Conservation (phyloP, 2,797 vertebrate genomes). For the Chromobotia macracanthus region DNA sequence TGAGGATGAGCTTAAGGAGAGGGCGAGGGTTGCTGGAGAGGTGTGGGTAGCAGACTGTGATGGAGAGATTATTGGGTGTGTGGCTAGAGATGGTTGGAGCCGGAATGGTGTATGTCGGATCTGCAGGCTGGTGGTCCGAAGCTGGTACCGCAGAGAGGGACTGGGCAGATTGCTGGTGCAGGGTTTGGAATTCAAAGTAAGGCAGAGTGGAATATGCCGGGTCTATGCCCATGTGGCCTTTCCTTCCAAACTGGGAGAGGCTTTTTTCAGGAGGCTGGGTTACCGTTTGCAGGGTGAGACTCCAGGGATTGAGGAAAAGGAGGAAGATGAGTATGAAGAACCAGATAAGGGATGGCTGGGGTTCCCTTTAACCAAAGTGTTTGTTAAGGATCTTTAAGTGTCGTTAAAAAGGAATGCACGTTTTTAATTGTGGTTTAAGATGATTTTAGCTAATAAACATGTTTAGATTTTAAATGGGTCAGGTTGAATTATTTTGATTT, state of each 20-base stretch:
- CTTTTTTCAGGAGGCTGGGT: constrained; percentile 83
- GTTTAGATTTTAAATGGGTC: neutral
- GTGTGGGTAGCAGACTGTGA: constrained; percentile 86
- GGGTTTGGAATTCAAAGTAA: constrained; percentile 79
- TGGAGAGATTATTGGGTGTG: constrained; percentile 82
- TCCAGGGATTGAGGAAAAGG: constrained; percentile 61
- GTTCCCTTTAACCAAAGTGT: constrained; percentile 82
- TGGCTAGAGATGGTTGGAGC: constrained; percentile 76
- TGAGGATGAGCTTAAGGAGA: constrained; percentile 69
- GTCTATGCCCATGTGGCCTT: constrained; percentile 81
- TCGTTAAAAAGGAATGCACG: too few species aligned
- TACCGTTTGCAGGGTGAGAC: constrained; percentile 75
- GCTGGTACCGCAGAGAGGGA: constrained; percentile 85
- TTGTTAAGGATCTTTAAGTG: constrained; percentile 83
- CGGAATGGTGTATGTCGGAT: constrained; percentile 62
- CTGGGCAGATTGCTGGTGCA: constrained; percentile 81
- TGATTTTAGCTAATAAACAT: neutral
- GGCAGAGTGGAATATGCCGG: constrained; percentile 69
- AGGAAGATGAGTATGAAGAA: constrained; percentile 64
- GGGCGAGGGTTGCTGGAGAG: constrained; percentile 71
- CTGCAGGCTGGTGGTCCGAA: constrained; percentile 82
- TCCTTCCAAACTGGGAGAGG: constrained; percentile 80
- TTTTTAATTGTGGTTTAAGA: neutral
- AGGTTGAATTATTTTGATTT: neutral
- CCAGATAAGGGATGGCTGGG: constrained; percentile 82